phyloP scores from a whole-genome alignment of 2,888 invertebrate genomes.

The Synanthedon formicaeformis region DNA sequence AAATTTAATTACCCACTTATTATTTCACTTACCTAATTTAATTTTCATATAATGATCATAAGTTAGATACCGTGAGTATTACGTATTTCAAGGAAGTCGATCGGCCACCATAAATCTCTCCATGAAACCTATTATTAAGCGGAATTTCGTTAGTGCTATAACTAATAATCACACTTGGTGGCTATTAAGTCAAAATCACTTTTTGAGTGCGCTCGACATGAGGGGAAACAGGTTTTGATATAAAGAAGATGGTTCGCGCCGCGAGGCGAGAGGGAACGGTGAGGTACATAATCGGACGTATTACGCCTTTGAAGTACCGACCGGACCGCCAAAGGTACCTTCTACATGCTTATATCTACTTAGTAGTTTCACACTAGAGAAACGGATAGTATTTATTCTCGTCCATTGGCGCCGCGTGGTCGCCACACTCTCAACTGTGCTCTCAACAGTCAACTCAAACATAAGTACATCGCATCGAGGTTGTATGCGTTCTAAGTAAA shows the following conservation, averaged over 20 bases:
- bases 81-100: constrained; percentile 2
- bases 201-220: constrained; percentile 47
- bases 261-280: constrained; percentile 39
- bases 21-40: not conserved
- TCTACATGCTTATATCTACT: too few species aligned
- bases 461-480: too few species aligned
- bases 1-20: not conserved
- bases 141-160: constrained; percentile 33
- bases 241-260: constrained; percentile 42
- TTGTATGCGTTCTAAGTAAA: too few species aligned
- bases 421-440: too few species aligned
- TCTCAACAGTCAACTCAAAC: too few species aligned
- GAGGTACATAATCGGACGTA: constrained; percentile 50
- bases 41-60: too few species aligned
- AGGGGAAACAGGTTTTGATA: constrained; percentile 53
- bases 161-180: constrained; percentile 56
- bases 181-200: constrained; percentile 55
- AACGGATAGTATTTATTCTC: too few species aligned
- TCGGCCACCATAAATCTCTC: constrained; percentile 19
- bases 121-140: constrained; percentile 27
- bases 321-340: constrained; percentile 3
- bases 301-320: constrained; percentile 58
- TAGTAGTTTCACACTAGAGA: too few species aligned
- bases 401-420: too few species aligned
- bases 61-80: not conserved